These are phyloP conservation scores for Hippopotamus amphibius DNA, from an alignment of 2,113 vertebrate genomes.

Conservation along the genomic window DNA sequence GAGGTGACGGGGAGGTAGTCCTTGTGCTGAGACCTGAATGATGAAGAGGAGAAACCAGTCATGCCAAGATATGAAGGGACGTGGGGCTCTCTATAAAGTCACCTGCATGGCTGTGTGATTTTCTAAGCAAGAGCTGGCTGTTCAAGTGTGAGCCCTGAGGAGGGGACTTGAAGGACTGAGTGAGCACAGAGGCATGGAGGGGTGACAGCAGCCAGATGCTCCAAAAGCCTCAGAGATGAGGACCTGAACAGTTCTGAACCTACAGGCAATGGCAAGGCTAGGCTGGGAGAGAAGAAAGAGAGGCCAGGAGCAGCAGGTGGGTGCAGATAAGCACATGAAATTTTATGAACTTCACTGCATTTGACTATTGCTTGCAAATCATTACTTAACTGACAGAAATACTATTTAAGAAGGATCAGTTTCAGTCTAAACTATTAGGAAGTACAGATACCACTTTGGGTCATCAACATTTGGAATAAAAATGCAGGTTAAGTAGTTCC, in stretches of 20 bases:
- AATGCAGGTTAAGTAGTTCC: not conserved
- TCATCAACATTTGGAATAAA: not conserved
- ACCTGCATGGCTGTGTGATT: not conserved
- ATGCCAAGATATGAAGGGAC: not conserved
- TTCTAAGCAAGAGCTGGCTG: not conserved
- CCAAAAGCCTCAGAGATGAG: not conserved
- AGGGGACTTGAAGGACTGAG: not conserved
- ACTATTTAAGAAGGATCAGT: not conserved
- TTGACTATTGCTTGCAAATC: not conserved
- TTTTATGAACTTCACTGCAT: not conserved
- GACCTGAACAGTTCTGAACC: not conserved
- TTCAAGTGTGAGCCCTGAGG: not conserved
- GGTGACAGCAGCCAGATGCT: not conserved
- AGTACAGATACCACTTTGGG: not conserved
- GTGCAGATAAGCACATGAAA: not conserved
- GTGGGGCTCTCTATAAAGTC: not conserved
- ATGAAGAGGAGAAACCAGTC: not conserved
- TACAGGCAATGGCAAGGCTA: accelerated
- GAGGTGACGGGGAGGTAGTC: not conserved
- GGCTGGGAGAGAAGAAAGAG: not conserved
- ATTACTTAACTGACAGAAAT: not conserved
- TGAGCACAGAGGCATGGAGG: not conserved
- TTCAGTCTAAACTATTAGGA: not conserved
- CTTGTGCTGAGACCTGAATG: not conserved
- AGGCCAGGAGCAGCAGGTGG: not conserved